phyloP scores from a whole-genome alignment of 2,797 vertebrate species.

The Melanotaenia trifasciata region DNA sequence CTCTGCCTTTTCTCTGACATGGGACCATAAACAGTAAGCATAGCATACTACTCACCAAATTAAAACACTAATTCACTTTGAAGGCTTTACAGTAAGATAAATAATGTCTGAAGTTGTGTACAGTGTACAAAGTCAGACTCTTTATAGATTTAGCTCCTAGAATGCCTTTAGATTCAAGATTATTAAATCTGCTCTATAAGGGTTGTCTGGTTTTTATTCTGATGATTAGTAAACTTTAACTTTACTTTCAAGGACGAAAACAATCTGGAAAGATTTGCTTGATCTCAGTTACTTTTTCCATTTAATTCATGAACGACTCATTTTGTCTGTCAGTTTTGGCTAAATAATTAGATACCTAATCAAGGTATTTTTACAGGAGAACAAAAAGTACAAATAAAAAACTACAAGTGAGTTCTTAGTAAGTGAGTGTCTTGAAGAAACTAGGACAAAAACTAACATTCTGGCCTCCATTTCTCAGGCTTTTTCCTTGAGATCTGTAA shows the following conservation, averaged over 20 bases:
- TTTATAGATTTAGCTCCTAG: conserved; percentile 40
- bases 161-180: conserved; percentile 28
- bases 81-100: conserved; percentile 80
- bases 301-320: conserved; percentile 21
- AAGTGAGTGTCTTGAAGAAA: neutral
- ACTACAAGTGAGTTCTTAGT: conserved; percentile 44
- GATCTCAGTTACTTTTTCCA: conserved; percentile 19
- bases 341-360: conserved; percentile 77
- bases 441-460: conserved; percentile 60
- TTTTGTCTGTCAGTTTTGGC: conserved; percentile 57
- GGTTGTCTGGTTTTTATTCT: conserved; percentile 9
- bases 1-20: conserved; percentile 60
- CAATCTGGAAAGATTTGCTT: conserved; percentile 38
- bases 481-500: conserved; percentile 49
- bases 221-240: conserved; percentile 2
- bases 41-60: conserved; percentile 80
- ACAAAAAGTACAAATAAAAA: conserved; percentile 46
- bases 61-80: conserved; percentile 81
- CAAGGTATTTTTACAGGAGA: conserved; percentile 51
- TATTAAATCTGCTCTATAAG: conserved; percentile 1
- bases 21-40: conserved; percentile 69
- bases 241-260: conserved; percentile 28
- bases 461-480: conserved; percentile 55
- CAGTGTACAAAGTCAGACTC: conserved; percentile 39
- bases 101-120: conserved; percentile 64